Evolutionary conservation across 2,888 invertebrate species (phyloP), one percentile per base, ranked within the genome.

Genomic region (Aethes cnicana): DNA sequence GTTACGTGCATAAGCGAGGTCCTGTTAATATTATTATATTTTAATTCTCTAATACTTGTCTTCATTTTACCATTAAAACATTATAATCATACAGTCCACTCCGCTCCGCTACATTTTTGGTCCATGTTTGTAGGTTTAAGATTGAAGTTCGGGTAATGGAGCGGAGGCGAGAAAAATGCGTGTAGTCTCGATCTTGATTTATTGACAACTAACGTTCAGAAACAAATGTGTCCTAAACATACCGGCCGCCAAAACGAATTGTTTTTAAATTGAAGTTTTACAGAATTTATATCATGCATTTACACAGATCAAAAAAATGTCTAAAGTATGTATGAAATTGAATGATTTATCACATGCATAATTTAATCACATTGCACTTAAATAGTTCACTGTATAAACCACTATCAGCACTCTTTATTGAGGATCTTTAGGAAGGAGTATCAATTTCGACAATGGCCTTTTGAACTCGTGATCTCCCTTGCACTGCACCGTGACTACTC

Each of bases 401-500:
- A 28, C 28, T 28, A 11, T 8, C 11, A n/a, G n/a, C n/a, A n/a
- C n/a, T n/a, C n/a, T n/a, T n/a, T n/a, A n/a, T n/a, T n/a, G n/a
- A n/a, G n/a, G n/a, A n/a, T n/a, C n/a, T 28, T 11, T 28, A 28
- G 28, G 28, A 9, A 28, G 28, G 9, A 28, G 6, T 28, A 28
- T 28, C 7, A 28, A 4, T 28, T 28, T 28, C 2, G 28, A 28
- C 7, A 28, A 5, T 8, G 28, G 28, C 12, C 28, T 28, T 28
- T 28, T 28, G 3, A 28, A 6, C 6, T 28, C 12, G 2, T 28
- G 28, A 9, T 26, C 17, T 4, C 17, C 26, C n/a, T 26, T 41
- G 17, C 41, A 26, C 17, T 41, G 41, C 7, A 41, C 41, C n/a
- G 41, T 41, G 4, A 41, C 41, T 9, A 41, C 41, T 26, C 41